Evolutionary conservation across 2,888 invertebrate genomes (phyloP), one percentile per base, ranked within the genome.

Genomic region (Silvanus unidentatus): DNA sequence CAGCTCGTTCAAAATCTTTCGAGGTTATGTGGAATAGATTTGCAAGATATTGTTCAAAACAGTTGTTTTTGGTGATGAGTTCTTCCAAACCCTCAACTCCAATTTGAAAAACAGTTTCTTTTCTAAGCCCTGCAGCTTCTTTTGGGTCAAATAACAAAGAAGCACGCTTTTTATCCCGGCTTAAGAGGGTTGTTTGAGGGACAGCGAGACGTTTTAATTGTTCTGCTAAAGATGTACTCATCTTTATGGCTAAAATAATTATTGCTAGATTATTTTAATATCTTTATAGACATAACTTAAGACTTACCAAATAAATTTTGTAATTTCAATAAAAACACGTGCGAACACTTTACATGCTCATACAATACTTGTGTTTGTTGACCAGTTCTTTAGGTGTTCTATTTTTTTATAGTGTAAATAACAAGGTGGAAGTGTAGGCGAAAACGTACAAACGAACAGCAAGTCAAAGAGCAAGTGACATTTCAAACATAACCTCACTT

Each of bases 101-200:
- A 41, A 96, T 84, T 64, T 90, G 86, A 68, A 83, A 90, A 55
- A 94, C 85, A 0, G 87, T 87, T 53, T 91, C 87, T 40, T 84
- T 80, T 60, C 90, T 89, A 59, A 93, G 82, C 34, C 80, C 79
- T 0, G 93, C 91, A 0, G 96, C 97, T 70, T 95, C 93, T 64
- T 86, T 87, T 0, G 87, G 82, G 62, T 92, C 87, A 68, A 96
- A 98, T 1, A 98, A 73, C 54, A 98, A 77, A 0, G 97, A 96
- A 9, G 85, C 78, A 38, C 82, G 79, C 58, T 80, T 84, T 57
- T 81, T 85, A 44, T 80, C 79, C n/a, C 64, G 54, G 61, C 84
- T 82, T 27, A 88, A 72, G 2, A 82, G 65, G 2, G 78, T 70
- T 1, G 89, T 83, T 68, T 93, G 89, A 0, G 93, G 92, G 1